Base-by-base conservation (phyloP, 2,888 invertebrate genomes). In the Scaptomyza polygonia region DNA sequence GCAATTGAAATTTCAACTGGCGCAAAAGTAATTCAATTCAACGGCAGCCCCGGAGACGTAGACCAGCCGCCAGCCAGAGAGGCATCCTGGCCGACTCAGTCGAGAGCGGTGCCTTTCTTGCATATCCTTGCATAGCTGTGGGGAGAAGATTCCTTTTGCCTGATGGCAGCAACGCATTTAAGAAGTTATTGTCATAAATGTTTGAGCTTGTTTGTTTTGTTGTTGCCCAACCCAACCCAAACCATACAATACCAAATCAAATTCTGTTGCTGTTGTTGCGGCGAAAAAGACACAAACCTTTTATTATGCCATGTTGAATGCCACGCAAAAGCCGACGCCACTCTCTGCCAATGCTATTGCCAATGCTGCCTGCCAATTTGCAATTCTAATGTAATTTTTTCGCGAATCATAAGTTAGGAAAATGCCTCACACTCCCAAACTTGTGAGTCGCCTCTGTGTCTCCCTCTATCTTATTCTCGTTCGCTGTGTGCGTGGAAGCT, bases 321-420 rank as follows among this genome's bases (percentile, higher is more conserved):
- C 71, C 65, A 53, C 47, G 36, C 62, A n/a, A n/a, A 36, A 36
- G 36, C 47, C 47, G 47, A 57, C 27, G 59, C 49, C 62, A 39
- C 57, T 36, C 36, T 36, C 14, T 14, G 36, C 14, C 36, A 30
- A 4, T 30, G 30, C 11, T 4, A 30, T 11, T 30, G 30, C 30
- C 11, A 36, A 7, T 36, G 14, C 47, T 61, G 69, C 67, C 77
- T 52, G 49, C 77, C 86, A 83, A 89, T 89, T 89, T 89, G 88
- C 89, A 89, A 89, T 89, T 89, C 89, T 84, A 89, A 89, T 89
- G 89, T 89, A 89, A 89, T 89, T 89, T 89, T 89, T 89, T 87
- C 80, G 86, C 83, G 79, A 85, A 85, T 87, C 83, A 87, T 81
- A 88, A 88, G 88, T 88, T 86, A 85, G 82, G 36, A 76, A 39